Base-by-base conservation (phyloP, 2,888 invertebrate genomes). In the Andricus quercusramuli region DNA sequence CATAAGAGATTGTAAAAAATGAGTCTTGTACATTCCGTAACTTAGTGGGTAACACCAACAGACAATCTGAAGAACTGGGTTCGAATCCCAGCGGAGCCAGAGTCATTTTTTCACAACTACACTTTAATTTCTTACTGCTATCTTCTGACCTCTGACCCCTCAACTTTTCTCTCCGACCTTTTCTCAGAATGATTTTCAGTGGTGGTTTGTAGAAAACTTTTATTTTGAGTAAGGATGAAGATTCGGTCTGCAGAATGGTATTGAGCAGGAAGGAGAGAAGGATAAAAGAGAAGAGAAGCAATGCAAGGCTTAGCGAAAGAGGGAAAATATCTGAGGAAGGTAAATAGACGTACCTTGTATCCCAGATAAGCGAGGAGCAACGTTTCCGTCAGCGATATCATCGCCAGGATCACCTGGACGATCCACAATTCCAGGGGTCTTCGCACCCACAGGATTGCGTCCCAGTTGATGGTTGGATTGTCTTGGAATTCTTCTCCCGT, bases 381-480 rank as follows among this genome's bases (percentile, higher is more conserved):
- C 82, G 99, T 98, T 94, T 99, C 98, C 76, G 97, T 96, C 89
- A 99, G 95, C 89, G 98, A 98, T 93, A 99, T 97, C 94, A 98
- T 96, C 85, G 99, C 98, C 90, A 99, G 95, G 88, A 97, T 95
- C 90, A 97, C 96, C 94, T 99, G 98, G 85, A 98, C 96, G 89
- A 96, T 95, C 98, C 98, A 98, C 89, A 99, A 94, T 90, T 96
- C 96, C 78, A 97, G 94, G 78, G 97, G 96, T 90, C 98, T 95
- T 93, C 98, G 96, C 92, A 99, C 98, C 98, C 98, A 99, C 93
- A 97, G 94, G 93, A 99, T 98, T 86, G 97, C 98, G 91, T 98
- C 97, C 98, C 98, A 98, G 94, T 98, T 97, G 93, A 98, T 98
- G 90, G 97, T 97, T 82, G 98, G 98, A 90, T 96, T 96, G 93